Evolutionary conservation across 2,113 vertebrate species (phyloP).

Genomic region (Lophochroa leadbeateri): DNA sequence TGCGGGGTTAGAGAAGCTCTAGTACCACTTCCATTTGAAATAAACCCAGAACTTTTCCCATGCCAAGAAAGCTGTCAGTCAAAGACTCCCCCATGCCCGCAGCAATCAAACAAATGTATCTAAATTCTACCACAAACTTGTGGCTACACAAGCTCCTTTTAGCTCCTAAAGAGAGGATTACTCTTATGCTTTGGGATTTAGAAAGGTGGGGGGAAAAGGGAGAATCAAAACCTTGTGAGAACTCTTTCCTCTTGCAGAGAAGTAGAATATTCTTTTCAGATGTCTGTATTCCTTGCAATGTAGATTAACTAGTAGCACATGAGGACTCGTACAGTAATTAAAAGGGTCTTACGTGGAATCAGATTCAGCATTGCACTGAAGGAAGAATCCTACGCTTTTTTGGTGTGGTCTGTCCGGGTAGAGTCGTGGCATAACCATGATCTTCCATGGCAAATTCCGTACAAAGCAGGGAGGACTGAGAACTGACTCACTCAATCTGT

Average conservation of each 20-base stretch:
- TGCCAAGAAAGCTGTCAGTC: neutral
- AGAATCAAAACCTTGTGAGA: neutral
- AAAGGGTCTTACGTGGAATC: constrained; percentile 92
- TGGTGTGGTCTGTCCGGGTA: constrained; percentile 97
- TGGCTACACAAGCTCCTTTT: neutral
- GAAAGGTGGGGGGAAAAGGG: neutral
- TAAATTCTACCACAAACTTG: neutral
- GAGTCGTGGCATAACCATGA: constrained; percentile 99
- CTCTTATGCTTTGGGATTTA: neutral
- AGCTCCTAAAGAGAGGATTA: neutral
- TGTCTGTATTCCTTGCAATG: neutral
- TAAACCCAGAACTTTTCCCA: neutral
- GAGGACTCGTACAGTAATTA: constrained; percentile 8
- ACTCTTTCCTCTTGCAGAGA: neutral
- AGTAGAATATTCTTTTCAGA: neutral
- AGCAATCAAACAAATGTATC: neutral
- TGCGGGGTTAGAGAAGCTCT: neutral
- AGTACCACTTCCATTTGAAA: neutral
- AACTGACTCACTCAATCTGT: constrained; percentile 94
- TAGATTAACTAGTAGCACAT: neutral
- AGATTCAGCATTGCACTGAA: constrained; percentile 98
- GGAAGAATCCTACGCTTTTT: constrained; percentile 98
- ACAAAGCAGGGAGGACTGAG: constrained; percentile 98
- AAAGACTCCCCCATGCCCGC: neutral
- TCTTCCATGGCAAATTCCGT: constrained; percentile 98